phyloP scores from a whole-genome alignment of 1,140 invertebrate species.

The Ceratosolen solmsi region DNA sequence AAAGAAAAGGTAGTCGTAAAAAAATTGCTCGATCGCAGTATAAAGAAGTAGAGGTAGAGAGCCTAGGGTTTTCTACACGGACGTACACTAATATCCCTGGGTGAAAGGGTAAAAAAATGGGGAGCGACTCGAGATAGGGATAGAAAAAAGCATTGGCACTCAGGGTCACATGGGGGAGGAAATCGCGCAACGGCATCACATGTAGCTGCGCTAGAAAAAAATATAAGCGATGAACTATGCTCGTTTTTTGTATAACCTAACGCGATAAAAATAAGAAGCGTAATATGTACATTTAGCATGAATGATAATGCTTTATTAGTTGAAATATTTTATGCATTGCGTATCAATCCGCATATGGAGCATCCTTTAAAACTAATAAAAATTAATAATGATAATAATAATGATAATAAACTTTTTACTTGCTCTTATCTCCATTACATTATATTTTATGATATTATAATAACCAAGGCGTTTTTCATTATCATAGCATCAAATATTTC shows the following conservation, averaged over 20 bases:
- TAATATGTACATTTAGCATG: background rate
- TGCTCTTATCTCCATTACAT: no score
- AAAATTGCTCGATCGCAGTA: background rate
- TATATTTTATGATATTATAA: no score
- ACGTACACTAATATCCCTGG: background rate
- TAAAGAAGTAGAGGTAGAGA: constrained; percentile 11
- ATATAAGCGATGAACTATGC: background rate
- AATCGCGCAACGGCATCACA: background rate
- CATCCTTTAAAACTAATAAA: background rate
- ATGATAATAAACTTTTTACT: no score
- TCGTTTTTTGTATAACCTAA: background rate
- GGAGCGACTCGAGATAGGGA: background rate
- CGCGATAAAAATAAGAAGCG: background rate
- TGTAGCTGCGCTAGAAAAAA: constrained; percentile 13
- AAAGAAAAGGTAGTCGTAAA: background rate
- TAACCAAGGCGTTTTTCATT: no score
- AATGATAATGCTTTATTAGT: background rate
- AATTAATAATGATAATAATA: background rate
- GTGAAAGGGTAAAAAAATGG: constrained; percentile 45
- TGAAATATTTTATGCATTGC: background rate
- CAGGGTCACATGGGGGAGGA: constrained; percentile 28
- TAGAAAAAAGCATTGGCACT: constrained; percentile 22
- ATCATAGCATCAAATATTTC: no score
- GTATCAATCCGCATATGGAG: background rate
- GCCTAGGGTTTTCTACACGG: background rate